Percentiles rank a stretch among this genome's conserved stretches.
phyloP scores from a whole-genome alignment of 1,140 invertebrate genomes.

The Drosophila ogumai region DNA sequence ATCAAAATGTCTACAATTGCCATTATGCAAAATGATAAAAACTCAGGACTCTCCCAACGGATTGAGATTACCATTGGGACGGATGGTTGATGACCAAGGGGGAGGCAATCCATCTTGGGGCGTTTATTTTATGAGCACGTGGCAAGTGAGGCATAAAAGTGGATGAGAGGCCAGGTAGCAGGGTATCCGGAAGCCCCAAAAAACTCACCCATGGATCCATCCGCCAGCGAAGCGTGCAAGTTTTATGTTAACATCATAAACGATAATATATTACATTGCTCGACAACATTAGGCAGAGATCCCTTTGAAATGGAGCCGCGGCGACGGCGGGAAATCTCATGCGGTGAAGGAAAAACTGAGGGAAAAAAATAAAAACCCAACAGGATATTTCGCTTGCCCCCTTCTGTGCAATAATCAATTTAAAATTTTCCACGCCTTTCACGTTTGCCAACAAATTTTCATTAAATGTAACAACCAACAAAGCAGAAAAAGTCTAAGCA shows the following conservation, averaged over 20 bases:
- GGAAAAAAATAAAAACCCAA: background rate
- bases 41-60: slow-evolving; percentile 17
- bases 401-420: slow-evolving; percentile 68
- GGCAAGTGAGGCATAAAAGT: slow-evolving; percentile 72
- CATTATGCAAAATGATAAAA: slow-evolving; percentile 66
- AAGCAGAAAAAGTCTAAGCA: slow-evolving; percentile 34
- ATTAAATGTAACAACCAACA: slow-evolving; percentile 68
- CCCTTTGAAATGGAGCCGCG: background rate
- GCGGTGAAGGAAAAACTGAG: slow-evolving; percentile 24
- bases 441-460: slow-evolving; percentile 75
- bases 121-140: slow-evolving; percentile 71
- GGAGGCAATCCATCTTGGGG: slow-evolving; percentile 62
- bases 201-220: slow-evolving; percentile 26
- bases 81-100: slow-evolving; percentile 27
- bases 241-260: slow-evolving; percentile 78
- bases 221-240: slow-evolving; percentile 62
- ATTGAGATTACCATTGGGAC: slow-evolving; percentile 42
- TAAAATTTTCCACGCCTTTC: slow-evolving; percentile 74
- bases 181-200: slow-evolving; percentile 8
- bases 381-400: slow-evolving; percentile 37
- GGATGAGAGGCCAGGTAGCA: slow-evolving; percentile 46
- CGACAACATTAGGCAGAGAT: slow-evolving; percentile 54
- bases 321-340: slow-evolving; percentile 19
- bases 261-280: slow-evolving; percentile 73
- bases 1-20: slow-evolving; percentile 59